A percentile compares a stretch with the other conserved stretches of the same genome.
Evolutionary conservation across 2,888 invertebrate genomes (phyloP).

Genomic region (Chrysopilus asiliformis): DNA sequence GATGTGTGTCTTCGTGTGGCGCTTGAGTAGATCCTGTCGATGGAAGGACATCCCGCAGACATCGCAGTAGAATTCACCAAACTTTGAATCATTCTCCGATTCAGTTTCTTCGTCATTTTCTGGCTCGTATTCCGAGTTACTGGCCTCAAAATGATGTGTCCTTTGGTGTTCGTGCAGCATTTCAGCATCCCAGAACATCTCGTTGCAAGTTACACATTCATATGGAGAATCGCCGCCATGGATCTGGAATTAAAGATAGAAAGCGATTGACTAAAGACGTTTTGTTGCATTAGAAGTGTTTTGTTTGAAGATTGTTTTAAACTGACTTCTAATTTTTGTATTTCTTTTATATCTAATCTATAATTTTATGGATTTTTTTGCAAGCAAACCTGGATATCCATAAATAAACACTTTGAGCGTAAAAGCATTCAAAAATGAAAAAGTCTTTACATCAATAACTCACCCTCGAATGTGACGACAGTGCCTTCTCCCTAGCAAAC

Average conservation of each 20-base stretch:
- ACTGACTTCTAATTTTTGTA: too few species aligned
- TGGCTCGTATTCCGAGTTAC: constrained; percentile 36
- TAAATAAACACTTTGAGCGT: too few species aligned
- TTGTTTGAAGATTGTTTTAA: too few species aligned
- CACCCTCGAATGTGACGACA: constrained; percentile 59
- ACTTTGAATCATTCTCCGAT: constrained; percentile 45
- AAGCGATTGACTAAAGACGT: too few species aligned
- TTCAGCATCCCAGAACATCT: constrained; percentile 62
- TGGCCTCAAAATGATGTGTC: constrained; percentile 42
- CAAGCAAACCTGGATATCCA: too few species aligned
- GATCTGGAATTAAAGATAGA: too few species aligned
- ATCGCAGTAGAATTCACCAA: constrained; percentile 49
- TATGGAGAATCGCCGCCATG: constrained; percentile 70
- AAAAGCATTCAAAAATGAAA: too few species aligned
- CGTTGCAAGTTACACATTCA: constrained; percentile 66
- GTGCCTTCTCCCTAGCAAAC: constrained; percentile 69
- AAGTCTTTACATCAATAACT: constrained; percentile 9
- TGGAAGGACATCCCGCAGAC: constrained; percentile 70
- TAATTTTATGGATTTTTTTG: too few species aligned
- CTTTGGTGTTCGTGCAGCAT: constrained; percentile 47
- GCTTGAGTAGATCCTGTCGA: constrained; percentile 55
- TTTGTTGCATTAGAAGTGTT: too few species aligned
- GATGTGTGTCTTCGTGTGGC: constrained; percentile 46
- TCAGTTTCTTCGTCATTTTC: constrained; percentile 35
- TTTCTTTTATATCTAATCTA: too few species aligned